A percentile compares a stretch with the other conserved stretches of the same genome.
These are phyloP conservation scores for Crotalus helleri DNA, from an alignment of 2,113 vertebrate genomes.

Conservation along the genomic window DNA sequence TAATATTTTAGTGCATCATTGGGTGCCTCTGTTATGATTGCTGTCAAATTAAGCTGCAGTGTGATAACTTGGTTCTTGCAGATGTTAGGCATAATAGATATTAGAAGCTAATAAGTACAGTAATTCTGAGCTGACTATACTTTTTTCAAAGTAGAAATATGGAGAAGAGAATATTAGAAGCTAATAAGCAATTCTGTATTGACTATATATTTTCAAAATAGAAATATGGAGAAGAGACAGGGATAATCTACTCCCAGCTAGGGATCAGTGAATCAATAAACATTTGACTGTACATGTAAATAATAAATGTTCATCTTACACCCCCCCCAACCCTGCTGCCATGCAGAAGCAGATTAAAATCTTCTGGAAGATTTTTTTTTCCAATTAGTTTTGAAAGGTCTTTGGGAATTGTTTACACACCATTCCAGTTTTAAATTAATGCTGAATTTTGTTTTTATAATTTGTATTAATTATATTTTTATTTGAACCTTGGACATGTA, in stretches of 20 bases:
- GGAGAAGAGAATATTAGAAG: neutral
- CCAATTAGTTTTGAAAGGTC: neutral
- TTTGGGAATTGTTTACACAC: neutral
- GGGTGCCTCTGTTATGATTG: neutral
- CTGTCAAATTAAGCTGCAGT: neutral
- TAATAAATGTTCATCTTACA: neutral
- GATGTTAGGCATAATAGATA: rapidly evolving
- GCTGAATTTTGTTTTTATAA: neutral
- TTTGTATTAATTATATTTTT: neutral
- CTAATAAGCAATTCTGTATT: neutral
- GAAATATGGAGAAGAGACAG: neutral
- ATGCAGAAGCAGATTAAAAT: neutral
- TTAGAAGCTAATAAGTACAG: rapidly evolving
- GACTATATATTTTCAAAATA: neutral
- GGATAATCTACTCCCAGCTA: neutral
- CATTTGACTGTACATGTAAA: neutral
- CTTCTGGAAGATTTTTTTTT: neutral
- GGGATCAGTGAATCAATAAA: neutral
- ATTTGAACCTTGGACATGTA: neutral
- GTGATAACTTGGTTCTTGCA: neutral
- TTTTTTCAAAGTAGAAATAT: neutral
- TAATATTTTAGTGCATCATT: neutral
- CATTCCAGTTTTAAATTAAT: neutral
- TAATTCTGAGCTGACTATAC: neutral
- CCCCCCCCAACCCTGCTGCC: neutral